These are phyloP conservation scores for Laspeyria flexula DNA, from an alignment of 2,888 invertebrate genomes.

Conservation along the genomic window DNA sequence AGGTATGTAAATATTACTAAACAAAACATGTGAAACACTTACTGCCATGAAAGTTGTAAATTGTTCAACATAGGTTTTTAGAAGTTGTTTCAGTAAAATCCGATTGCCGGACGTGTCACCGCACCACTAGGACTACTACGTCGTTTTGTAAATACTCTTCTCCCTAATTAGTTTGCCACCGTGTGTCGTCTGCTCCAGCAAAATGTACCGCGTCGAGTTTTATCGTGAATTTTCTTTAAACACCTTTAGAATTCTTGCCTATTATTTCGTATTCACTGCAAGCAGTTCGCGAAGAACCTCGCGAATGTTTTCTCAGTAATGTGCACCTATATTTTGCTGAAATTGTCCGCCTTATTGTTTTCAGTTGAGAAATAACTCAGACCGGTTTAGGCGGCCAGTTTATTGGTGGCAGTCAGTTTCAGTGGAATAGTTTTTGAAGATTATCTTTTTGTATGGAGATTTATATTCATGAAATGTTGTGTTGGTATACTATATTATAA, in stretches of 20 bases:
- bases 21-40: no score
- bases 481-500: no score
- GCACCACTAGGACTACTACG: slow-evolving; percentile 9
- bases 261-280: slow-evolving; percentile 18
- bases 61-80: no score
- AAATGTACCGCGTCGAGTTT: slow-evolving; percentile 30
- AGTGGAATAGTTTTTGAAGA: slow-evolving; percentile 20
- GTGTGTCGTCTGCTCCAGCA: slow-evolving; percentile 33
- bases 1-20: no score
- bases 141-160: slow-evolving; percentile 36
- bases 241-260: slow-evolving; percentile 28
- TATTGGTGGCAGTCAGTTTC: slow-evolving; percentile 22
- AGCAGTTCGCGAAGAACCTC: slow-evolving; percentile 7
- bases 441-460: not conserved
- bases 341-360: slow-evolving; percentile 35
- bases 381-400: slow-evolving; percentile 11
- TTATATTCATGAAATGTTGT: not conserved
- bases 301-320: slow-evolving; percentile 11
- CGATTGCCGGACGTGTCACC: slow-evolving; percentile 8
- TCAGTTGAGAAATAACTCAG: slow-evolving; percentile 24
- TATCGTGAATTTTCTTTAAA: slow-evolving; percentile 38
- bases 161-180: slow-evolving; percentile 53
- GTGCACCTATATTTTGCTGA: slow-evolving; percentile 27
- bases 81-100: slow-evolving; percentile 20
- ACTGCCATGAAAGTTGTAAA: no score